Conservation (phyloP, 2,113 vertebrate species). For the Strigops habroptila region DNA sequence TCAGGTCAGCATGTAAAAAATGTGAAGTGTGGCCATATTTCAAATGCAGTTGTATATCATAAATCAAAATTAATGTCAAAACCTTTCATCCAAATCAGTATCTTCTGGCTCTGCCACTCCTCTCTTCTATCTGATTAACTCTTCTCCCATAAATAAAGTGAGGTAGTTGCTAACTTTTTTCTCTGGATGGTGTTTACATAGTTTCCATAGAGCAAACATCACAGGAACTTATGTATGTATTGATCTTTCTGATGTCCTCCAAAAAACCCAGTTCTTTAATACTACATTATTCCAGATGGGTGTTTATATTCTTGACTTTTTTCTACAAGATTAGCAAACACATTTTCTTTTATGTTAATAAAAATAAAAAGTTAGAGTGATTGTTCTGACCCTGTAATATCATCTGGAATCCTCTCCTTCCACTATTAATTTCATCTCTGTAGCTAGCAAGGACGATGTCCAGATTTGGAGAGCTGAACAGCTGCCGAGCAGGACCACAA, state of each 20-base stretch:
- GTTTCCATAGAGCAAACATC: not conserved
- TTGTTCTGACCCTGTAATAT: not conserved
- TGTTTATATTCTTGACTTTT: not conserved
- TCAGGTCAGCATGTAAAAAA: conserved; percentile 1
- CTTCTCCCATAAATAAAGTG: not conserved
- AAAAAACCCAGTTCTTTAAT: not conserved
- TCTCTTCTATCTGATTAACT: not conserved
- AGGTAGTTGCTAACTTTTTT: not conserved
- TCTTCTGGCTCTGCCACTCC: not conserved
- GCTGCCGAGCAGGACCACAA: conserved; percentile 30
- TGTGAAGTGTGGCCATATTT: not conserved
- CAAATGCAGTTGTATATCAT: not conserved
- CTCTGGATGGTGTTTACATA: not conserved
- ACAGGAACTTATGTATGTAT: not conserved
- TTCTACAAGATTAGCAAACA: not conserved
- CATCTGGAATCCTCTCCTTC: not conserved
- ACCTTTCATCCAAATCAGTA: not conserved
- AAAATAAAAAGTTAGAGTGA: not conserved
- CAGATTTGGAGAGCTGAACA: conserved; percentile 55
- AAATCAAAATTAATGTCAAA: not conserved
- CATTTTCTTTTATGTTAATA: not conserved
- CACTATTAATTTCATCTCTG: not conserved
- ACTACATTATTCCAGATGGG: not conserved
- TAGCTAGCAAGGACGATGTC: not conserved
- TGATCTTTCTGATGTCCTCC: not conserved